Percentiles rank a stretch among this genome's conserved stretches.
Evolutionary conservation across 2,113 vertebrate species (phyloP).

Genomic region (Dascyllus trimaculatus): DNA sequence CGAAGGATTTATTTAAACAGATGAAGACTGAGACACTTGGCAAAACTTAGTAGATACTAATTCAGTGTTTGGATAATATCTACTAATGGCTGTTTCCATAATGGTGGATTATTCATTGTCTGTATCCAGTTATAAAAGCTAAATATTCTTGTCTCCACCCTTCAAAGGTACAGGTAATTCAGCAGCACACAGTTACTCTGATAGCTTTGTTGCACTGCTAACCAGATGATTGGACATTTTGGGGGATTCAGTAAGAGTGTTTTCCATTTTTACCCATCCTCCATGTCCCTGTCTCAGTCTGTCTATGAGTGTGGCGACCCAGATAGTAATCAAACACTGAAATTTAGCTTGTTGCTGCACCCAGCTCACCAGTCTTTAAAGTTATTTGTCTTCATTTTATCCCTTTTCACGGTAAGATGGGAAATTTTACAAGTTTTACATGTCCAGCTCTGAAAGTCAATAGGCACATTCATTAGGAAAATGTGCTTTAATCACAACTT

Average conservation of each 20-base stretch:
- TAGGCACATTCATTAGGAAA: not conserved
- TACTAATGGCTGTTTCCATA: slow-evolving; percentile 12
- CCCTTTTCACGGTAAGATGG: not conserved
- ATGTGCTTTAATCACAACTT: not conserved
- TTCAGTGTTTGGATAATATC: slow-evolving; percentile 9
- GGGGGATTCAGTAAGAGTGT: not conserved
- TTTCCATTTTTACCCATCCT: not conserved
- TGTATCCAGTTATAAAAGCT: not conserved
- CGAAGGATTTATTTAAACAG: not conserved
- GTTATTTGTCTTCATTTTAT: slow-evolving; percentile 18
- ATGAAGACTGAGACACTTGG: not conserved
- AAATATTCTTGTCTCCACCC: slow-evolving; percentile 6
- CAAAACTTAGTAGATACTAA: not conserved
- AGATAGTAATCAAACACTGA: slow-evolving; percentile 48
- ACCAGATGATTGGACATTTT: slow-evolving; percentile 1
- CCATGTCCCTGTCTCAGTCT: not conserved
- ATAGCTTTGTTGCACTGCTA: slow-evolving; percentile 20
- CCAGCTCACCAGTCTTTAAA: not conserved
- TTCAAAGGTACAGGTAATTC: slow-evolving; percentile 9
- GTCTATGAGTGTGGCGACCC: slow-evolving; percentile 32
- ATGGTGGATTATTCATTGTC: not conserved
- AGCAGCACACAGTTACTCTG: slow-evolving; percentile 13
- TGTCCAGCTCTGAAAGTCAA: not conserved
- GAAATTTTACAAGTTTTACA: not conserved
- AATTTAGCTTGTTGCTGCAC: slow-evolving; percentile 7